Conservation (phyloP, 2,113 vertebrate species). For the Alexandromys fortis region DNA sequence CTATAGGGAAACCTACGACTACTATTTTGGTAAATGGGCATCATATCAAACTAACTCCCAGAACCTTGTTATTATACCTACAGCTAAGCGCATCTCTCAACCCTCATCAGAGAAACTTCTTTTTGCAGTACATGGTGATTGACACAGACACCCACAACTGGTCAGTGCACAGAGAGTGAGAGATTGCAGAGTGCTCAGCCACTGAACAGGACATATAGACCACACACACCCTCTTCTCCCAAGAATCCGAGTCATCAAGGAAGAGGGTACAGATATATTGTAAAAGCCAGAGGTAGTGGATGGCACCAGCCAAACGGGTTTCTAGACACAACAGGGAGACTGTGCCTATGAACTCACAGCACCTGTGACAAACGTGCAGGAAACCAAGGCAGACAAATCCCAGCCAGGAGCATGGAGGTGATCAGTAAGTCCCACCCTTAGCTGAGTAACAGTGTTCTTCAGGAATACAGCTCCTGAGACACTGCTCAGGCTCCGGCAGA, state of each 20-base stretch:
- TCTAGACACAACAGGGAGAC: not conserved
- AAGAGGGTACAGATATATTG: not conserved
- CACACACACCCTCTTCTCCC: not conserved
- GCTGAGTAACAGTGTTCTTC: not conserved
- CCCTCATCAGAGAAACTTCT: not conserved
- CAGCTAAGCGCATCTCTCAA: not conserved
- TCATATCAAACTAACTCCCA: not conserved
- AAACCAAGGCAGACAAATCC: not conserved
- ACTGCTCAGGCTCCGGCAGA: not conserved
- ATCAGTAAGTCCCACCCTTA: not conserved
- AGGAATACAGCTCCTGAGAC: not conserved
- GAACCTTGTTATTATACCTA: not conserved
- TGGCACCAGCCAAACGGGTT: not conserved
- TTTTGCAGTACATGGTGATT: not conserved
- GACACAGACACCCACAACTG: not conserved
- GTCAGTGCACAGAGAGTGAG: not conserved
- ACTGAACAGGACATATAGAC: not conserved
- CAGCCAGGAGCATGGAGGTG: not conserved
- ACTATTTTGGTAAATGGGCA: not conserved
- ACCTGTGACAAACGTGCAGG: not conserved
- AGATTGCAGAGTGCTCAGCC: not conserved
- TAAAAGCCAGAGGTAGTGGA: not conserved
- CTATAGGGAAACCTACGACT: no score
- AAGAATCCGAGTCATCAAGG: not conserved
- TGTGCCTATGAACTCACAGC: not conserved